Evolutionary conservation across 1,140 invertebrate genomes (phyloP), one percentile per base, ranked within the genome.

Genomic region (Temnothorax nylanderi): DNA sequence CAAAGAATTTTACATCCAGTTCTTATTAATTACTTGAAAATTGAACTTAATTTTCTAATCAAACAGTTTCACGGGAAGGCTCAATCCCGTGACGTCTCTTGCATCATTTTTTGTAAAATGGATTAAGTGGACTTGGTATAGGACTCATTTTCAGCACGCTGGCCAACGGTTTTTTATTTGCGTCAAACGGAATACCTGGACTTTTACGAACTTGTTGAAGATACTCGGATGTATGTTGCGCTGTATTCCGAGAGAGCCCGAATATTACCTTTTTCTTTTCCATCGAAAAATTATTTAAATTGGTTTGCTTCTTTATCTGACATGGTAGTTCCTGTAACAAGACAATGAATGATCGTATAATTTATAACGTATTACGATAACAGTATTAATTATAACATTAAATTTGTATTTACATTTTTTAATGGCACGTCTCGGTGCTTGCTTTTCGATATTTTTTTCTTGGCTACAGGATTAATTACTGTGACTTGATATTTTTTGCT

Each of bases 121-220:
- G 97, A 95, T 98, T 97, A 32, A 97, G 96, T 0, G 97, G 97
- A n/a, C 97, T 97, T 0, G 96, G 96, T n/a, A 97, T 94, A 0
- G 96, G 96, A 86, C 96, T 96, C 0, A 96, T 95, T 92, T 98
- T 98, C 1, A 98, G 92, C 41, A 97, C 96, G 18, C 97, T 96
- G 87, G 96, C 96, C 0, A 92, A 91, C 0, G 97, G 97, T 91
- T 96, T 96, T 56, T 96, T 96, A 77, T 95, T 96, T 5, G 97
- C 96, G 92, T 98, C 97, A 81, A 96, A 98, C 0, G 97, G 97
- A 88, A 98, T 96, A n/a, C 95, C 96, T 0, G 97, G 97, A 71
- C 97, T 97, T 84, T 96, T 95, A 82, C 96, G 95, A 3, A 98
- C 94, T 91, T 97, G 97, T 32, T 96, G 95, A 51, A 97, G 96